Evolutionary conservation across 2,797 vertebrate species (phyloP), one percentile per base, ranked within the genome.

Genomic region (Crenichthys baileyi): DNA sequence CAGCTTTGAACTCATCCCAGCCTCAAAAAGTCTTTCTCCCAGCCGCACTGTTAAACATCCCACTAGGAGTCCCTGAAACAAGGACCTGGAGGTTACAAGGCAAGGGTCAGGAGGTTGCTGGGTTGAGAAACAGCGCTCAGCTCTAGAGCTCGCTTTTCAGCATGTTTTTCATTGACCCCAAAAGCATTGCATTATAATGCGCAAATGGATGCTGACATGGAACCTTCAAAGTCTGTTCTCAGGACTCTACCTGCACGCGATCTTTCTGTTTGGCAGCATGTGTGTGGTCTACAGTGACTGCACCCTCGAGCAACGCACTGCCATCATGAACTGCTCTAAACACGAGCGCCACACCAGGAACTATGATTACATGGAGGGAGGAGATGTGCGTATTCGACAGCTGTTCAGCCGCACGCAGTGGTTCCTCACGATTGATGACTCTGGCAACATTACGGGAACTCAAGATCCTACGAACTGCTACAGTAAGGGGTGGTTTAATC

Each of bases 281-380:
- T 96, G 96, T 93, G 95, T 97, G 94, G 97, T 96, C 95, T 97
- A 95, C 95, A 96, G 97, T 96, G 97, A 97, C 95, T 97, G 97
- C 96, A 97, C 96, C 90, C 96, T 97, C 88, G 97, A 97, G 95
- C 97, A 98, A 96, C 97, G 97, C 93, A 96, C 96, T 82, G 95
- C 96, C 93, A 97, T 96, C 93, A 96, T 96, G 95, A 98, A 99
- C 97, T 99, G 98, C 92, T 97, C 97, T 93, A 98, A 96, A 93
- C 97, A 98, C 3, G 98, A 99, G 93, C 95, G 97, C 87, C 97
- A 98, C 90, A 97, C 97, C 84, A 97, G 98, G 92, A 99, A 98
- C 94, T 99, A 98, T 85, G 98, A 99, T 96, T 99, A 99, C 95
- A 99, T 99, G 98, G 98, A 99, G 95, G 98, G 98, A 89, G 97